Percentiles rank a stretch among this genome's conserved stretches.
phyloP scores from a whole-genome alignment of 2,888 invertebrate genomes.

The Ennomos erosarius region DNA sequence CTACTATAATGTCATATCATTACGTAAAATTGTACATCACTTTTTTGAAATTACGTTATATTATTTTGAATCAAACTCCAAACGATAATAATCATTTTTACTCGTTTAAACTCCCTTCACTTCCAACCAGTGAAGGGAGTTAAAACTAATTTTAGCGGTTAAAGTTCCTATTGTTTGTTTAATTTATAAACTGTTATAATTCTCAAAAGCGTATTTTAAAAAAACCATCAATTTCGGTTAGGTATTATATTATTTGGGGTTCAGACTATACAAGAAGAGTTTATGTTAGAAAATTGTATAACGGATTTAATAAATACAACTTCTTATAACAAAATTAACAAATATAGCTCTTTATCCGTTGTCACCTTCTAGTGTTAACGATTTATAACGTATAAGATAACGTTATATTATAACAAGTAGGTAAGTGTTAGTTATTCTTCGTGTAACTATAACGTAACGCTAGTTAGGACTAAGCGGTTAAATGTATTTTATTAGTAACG shows the following conservation, averaged over 20 bases:
- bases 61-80: constrained; percentile 5
- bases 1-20: constrained; percentile 59
- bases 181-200: background rate
- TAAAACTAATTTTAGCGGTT: constrained; percentile 48
- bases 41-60: too few relatives aligned
- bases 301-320: too few relatives aligned
- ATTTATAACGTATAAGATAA: constrained; percentile 28
- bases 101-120: constrained; percentile 51
- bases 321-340: too few relatives aligned
- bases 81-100: constrained; percentile 10
- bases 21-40: constrained; percentile 47
- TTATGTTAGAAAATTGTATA: too few relatives aligned
- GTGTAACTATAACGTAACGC: constrained; percentile 38
- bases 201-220: too few relatives aligned
- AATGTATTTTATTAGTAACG: constrained; percentile 70
- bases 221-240: too few relatives aligned
- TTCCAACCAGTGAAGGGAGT: constrained; percentile 62
- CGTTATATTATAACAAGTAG: constrained; percentile 31
- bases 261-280: too few relatives aligned
- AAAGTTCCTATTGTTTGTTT: constrained; percentile 56
- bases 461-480: constrained; percentile 58
- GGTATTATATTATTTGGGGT: too few relatives aligned
- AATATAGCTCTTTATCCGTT: constrained; percentile 60
- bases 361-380: constrained; percentile 74
- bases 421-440: constrained; percentile 40